Evolutionary conservation across 2,113 vertebrate genomes (phyloP), one percentile per base, ranked within the genome.

Genomic region (Megaceryle maxima): DNA sequence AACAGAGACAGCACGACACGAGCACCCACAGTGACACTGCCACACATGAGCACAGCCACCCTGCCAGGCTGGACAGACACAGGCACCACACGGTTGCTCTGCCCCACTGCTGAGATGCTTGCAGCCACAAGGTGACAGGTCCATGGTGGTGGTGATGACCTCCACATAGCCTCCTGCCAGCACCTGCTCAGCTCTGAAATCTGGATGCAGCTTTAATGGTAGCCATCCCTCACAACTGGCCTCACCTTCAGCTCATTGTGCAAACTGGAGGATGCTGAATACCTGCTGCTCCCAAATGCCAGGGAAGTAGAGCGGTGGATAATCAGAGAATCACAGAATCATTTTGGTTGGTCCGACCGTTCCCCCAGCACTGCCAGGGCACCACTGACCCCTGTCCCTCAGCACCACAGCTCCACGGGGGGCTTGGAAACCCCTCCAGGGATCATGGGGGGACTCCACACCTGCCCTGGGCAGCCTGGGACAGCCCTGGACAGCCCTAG

Each of bases 71-170:
- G 37, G 20, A 19, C 56, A 60, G 20, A 24, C 31, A 35, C 4
- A 14, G 24, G 37, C 39, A 44, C 25, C 37, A 9, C 44, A 11
- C 21, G 6, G 26, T 6, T 13, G 53, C 55, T 67, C 22, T 33
- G 50, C 24, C 29, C 4, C 0, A 0, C 35, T 26, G 67, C 88
- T 0, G 0, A 26, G 37, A 31, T 1, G 1, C 29, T 35, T 5
- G 1, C 16, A 29, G 56, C 39, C 48, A 11, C 1, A 0, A 51
- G 9, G 15, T 8, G 15, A 76, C 48, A 33, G n/a, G 33, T 22
- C 46, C 0, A 1, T 19, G 46, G 5, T 10, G 29, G 25, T 14
- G 13, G 26, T 1, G 1, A 5, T 2, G 37, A 35, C 33, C 41
- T 39, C 69, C 2, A 4, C 6, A 9, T 2, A 46, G 70, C 33